These are phyloP conservation scores for Amphimallon solstitiale DNA, from an alignment of 2,888 invertebrate genomes.

Conservation along the genomic window DNA sequence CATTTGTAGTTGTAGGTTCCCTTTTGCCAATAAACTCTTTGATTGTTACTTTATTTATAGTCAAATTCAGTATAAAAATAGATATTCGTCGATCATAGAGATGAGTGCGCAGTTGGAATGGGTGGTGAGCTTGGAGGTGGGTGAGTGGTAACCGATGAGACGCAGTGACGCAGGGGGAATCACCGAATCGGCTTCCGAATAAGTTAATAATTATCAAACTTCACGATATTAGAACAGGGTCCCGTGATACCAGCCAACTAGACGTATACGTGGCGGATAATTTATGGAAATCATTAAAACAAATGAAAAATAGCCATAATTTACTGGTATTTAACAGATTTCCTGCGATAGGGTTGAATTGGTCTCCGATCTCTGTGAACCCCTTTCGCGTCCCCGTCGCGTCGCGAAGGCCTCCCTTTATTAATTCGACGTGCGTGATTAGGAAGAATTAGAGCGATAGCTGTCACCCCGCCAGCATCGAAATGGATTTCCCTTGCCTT, in stretches of 20 bases:
- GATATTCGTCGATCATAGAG: background rate
- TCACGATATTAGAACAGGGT: slow-evolving; percentile 33
- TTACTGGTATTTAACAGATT: slow-evolving; percentile 37
- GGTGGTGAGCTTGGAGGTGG: background rate
- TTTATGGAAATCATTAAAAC: slow-evolving; percentile 38
- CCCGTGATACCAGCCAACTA: background rate
- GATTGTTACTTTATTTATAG: too few relatives aligned
- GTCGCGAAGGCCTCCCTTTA: background rate
- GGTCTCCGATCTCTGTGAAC: slow-evolving; percentile 11
- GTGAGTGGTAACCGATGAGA: background rate
- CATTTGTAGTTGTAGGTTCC: too few relatives aligned
- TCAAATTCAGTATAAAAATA: too few relatives aligned
- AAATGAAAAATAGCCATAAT: slow-evolving; percentile 36
- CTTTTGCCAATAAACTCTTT: too few relatives aligned
- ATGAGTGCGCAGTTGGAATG: background rate
- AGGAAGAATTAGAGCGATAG: slow-evolving; percentile 22
- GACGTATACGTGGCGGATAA: slow-evolving; percentile 24
- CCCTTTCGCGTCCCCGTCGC: background rate
- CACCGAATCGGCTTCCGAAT: slow-evolving; percentile 4
- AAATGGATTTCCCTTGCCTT: slow-evolving; percentile 22
- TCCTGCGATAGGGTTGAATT: slow-evolving; percentile 35
- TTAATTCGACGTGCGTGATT: slow-evolving; percentile 20
- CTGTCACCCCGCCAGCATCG: slow-evolving; percentile 25
- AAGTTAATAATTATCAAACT: slow-evolving; percentile 36
- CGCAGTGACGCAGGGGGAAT: background rate